These are phyloP conservation scores for Balearica regulorum DNA, from an alignment of 2,797 vertebrate genomes.

Conservation along the genomic window DNA sequence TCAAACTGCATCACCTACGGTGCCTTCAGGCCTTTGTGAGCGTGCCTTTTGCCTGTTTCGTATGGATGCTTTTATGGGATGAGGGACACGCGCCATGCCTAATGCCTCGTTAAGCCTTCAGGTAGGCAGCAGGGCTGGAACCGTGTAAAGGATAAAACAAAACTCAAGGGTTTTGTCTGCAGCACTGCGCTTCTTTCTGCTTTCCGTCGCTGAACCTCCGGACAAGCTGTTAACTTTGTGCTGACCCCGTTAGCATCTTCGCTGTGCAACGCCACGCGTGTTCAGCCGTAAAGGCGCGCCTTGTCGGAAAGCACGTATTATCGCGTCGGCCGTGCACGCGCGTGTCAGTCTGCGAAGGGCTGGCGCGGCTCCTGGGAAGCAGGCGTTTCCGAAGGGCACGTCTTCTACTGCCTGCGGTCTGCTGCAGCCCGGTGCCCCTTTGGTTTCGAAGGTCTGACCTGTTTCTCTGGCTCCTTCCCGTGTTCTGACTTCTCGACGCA, in stretches of 20 bases:
- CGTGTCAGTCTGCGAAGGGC: background rate
- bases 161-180: background rate
- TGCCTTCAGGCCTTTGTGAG: too few relatives aligned
- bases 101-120: background rate
- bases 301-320: fast-evolving
- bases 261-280: fast-evolving
- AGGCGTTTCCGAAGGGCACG: fast-evolving
- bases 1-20: too few relatives aligned
- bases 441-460: background rate
- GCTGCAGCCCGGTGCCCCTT: background rate
- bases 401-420: fast-evolving
- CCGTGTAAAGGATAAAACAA: background rate
- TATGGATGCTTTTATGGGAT: too few relatives aligned
- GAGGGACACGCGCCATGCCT: background rate
- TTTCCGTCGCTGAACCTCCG: background rate
- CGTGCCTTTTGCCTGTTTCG: too few relatives aligned
- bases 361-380: background rate
- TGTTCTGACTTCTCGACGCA: background rate
- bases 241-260: background rate
- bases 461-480: background rate
- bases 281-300: fast-evolving
- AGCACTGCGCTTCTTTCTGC: background rate
- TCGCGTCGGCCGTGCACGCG: fast-evolving
- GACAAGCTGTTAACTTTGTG: background rate
- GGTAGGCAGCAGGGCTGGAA: background rate